phyloP scores from a whole-genome alignment of 2,113 vertebrate genomes.

The Synchiropus splendidus region DNA sequence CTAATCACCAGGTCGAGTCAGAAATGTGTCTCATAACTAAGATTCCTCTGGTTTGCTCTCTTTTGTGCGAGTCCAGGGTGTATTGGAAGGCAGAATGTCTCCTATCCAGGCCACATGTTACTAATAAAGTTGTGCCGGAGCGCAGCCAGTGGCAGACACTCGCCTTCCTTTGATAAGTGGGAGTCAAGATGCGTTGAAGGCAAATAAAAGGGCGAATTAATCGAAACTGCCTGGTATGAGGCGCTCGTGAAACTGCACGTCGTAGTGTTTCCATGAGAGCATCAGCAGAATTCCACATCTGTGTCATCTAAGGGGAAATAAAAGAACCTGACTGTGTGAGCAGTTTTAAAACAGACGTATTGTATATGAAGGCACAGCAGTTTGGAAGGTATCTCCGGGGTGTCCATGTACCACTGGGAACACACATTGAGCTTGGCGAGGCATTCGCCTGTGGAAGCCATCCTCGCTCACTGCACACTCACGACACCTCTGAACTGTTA shows the following conservation, averaged over 20 bases:
- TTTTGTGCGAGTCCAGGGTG: slow-evolving; percentile 40
- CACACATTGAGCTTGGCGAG: too few species aligned
- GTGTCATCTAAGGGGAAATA: slow-evolving; percentile 28
- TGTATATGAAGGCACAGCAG: too few species aligned
- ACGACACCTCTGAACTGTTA: too few species aligned
- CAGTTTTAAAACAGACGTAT: too few species aligned
- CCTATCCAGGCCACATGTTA: slow-evolving; percentile 57
- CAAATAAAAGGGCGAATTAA: slow-evolving; percentile 61
- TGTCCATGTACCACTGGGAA: too few species aligned
- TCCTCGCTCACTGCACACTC: too few species aligned
- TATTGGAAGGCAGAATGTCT: slow-evolving; percentile 38
- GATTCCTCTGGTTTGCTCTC: slow-evolving; percentile 20
- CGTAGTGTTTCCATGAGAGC: slow-evolving; percentile 32
- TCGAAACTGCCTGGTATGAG: slow-evolving; percentile 52
- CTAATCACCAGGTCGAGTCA: too few species aligned
- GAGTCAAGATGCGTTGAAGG: slow-evolving; percentile 57
- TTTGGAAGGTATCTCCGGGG: too few species aligned
- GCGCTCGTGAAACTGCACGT: slow-evolving; percentile 42
- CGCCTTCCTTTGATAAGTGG: slow-evolving; percentile 57
- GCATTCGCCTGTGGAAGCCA: too few species aligned
- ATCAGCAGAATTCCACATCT: slow-evolving; percentile 43
- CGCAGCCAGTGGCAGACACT: slow-evolving; percentile 55
- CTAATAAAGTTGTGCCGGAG: slow-evolving; percentile 61
- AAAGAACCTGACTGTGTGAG: neutral
- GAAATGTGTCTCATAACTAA: too few species aligned